Evolutionary conservation across 2,113 vertebrate genomes (phyloP), one percentile per base, ranked within the genome.

Genomic region (Sphaerodactylus townsendi): DNA sequence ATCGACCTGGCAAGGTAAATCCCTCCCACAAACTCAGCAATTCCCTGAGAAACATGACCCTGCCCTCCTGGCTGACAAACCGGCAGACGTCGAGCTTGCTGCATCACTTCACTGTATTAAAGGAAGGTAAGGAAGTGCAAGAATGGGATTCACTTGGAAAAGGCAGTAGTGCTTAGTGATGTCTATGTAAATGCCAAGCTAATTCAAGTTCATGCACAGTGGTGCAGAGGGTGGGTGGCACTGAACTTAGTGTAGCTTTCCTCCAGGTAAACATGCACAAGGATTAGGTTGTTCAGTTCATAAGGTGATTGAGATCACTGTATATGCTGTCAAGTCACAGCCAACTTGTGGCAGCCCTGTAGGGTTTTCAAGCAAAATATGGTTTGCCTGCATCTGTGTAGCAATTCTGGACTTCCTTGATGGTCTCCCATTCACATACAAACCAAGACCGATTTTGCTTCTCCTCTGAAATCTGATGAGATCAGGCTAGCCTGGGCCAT

Each of bases 21-120:
- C 91, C 93, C 10, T 81, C 90, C 37, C 80, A 91, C 44, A 92
- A 95, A 87, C 68, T 78, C 0, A 46, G 78, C 0, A 59, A 88
- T 0, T 85, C n/a, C 4, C 28, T 83, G 7, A 11, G 85, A 10
- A 94, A 96, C 87, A 85, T 86, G 94, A 95, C 91, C 83, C 93
- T 90, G 19, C 92, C 95, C 0, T 95, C 96, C 1, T 93, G 95
- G 84, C 65, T 87, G 85, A 93, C 94, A 91, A 98, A 97, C 93
- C 96, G 96, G 14, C 96, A 95, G 81, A 84, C 92, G 1, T 86
- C 94, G 86, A 90, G 96, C 86, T 64, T 94, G 5, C 69, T 76
- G 0, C 37, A 95, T 88, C 96, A 92, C 33, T 91, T 92, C 19
- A 93, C 92, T 0, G 13, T 46, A 48, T 86, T 94, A 70, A 93